Evolutionary conservation across 2,113 vertebrate genomes (phyloP).

Genomic region (Grammomys dolichurus): DNA sequence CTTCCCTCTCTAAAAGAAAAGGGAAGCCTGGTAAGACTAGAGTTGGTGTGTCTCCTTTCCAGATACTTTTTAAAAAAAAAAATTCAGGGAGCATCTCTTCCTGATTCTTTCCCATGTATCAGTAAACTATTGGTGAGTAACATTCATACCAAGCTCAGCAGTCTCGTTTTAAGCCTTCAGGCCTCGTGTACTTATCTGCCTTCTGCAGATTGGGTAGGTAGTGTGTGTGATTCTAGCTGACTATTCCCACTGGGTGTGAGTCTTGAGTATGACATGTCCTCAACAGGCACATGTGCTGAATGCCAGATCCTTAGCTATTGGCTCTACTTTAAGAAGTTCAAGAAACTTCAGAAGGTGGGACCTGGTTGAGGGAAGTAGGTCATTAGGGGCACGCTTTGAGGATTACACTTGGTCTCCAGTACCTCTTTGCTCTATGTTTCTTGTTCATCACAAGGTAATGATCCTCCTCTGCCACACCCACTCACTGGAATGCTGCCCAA

Average conservation of each 20-base stretch:
- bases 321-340: background rate
- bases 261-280: background rate
- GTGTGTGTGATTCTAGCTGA: background rate
- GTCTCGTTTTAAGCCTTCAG: background rate
- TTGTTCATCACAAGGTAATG: background rate
- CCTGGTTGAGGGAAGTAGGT: background rate
- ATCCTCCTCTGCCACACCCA: background rate
- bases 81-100: background rate
- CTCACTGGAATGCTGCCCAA: background rate
- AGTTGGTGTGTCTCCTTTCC: background rate
- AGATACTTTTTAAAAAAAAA: background rate
- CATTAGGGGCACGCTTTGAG: background rate
- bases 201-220: background rate
- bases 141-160: background rate
- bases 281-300: background rate
- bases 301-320: background rate
- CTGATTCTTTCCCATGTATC: background rate
- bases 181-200: background rate
- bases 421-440: background rate
- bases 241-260: background rate
- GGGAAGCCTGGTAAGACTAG: background rate
- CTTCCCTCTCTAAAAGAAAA: background rate
- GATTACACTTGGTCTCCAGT: background rate
- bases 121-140: background rate
- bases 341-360: background rate